These are phyloP conservation scores for Parazoanthus atlanticus DNA, from an alignment of 92 coral and sea anemone genomes.

Conservation along the genomic window DNA sequence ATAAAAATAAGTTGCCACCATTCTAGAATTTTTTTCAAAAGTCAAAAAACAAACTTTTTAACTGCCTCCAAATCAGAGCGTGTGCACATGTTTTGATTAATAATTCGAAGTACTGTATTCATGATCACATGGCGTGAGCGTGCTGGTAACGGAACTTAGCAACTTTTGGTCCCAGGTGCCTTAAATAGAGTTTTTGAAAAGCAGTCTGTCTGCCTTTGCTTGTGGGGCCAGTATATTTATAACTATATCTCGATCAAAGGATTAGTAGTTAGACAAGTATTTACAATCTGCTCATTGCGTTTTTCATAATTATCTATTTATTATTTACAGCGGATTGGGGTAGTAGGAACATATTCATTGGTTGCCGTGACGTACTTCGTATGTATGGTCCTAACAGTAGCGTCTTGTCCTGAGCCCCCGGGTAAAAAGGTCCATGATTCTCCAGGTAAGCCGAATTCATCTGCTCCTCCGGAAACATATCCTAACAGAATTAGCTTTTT, in stretches of 20 bases:
- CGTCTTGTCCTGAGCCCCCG: slow-evolving; percentile 90
- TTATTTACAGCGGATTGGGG: slow-evolving; percentile 75
- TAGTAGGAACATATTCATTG: slow-evolving; percentile 92
- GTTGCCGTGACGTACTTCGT: slow-evolving; percentile 84
- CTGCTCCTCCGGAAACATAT: neutral
- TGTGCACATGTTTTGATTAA: too few species aligned
- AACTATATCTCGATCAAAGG: too few species aligned
- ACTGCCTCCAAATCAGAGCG: too few species aligned
- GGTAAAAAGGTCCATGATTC: slow-evolving; percentile 74
- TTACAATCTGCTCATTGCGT: neutral
- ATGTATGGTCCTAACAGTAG: slow-evolving; percentile 86
- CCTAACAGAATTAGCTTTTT: neutral
- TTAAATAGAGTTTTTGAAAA: too few species aligned
- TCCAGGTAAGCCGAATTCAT: slow-evolving; percentile 52
- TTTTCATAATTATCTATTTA: neutral
- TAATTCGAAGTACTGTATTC: too few species aligned
- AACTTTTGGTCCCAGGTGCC: too few species aligned
- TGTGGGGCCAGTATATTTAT: neutral
- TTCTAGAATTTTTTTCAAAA: too few species aligned
- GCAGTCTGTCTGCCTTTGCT: neutral
- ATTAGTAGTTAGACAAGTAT: too few species aligned
- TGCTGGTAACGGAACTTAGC: too few species aligned
- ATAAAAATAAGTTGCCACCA: too few species aligned
- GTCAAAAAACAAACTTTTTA: too few species aligned
- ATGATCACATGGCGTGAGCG: too few species aligned